These are phyloP conservation scores for Idaea aversata DNA, from an alignment of 2,888 invertebrate species.

Conservation along the genomic window DNA sequence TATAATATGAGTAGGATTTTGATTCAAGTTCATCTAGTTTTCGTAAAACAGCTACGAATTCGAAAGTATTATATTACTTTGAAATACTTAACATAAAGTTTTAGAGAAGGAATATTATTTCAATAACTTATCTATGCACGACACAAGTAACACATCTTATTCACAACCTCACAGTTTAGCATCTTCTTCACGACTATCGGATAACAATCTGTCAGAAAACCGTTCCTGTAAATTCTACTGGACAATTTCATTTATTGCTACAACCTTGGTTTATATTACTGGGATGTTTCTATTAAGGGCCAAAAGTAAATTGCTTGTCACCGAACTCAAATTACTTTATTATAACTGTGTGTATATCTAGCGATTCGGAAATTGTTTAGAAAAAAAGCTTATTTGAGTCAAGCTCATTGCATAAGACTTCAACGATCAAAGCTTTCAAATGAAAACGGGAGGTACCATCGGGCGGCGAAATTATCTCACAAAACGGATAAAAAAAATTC, in stretches of 20 bases:
- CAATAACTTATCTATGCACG: conserved; percentile 28
- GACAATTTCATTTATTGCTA: conserved; percentile 14
- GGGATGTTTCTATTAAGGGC: neutral
- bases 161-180: conserved; percentile 36
- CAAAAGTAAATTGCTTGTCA: too few relatives aligned
- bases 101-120: conserved; percentile 21
- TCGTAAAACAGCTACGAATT: neutral
- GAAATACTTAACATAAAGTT: conserved; percentile 19
- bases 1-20: too few relatives aligned
- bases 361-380: too few relatives aligned
- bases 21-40: neutral
- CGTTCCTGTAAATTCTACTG: conserved; percentile 26
- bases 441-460: conserved; percentile 48
- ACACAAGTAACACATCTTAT: conserved; percentile 39
- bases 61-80: neutral
- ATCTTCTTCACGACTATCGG: conserved; percentile 39
- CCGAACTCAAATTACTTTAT: too few relatives aligned
- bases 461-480: conserved; percentile 22
- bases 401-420: conserved; percentile 22
- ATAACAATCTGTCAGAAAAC: conserved; percentile 45
- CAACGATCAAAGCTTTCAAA: conserved; percentile 43
- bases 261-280: conserved; percentile 18
- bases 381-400: conserved; percentile 15
- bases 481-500: too few relatives aligned
- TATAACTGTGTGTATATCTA: too few relatives aligned